These are phyloP conservation scores for Drosophila paulistorum DNA, from an alignment of 1,140 invertebrate species.

Conservation along the genomic window DNA sequence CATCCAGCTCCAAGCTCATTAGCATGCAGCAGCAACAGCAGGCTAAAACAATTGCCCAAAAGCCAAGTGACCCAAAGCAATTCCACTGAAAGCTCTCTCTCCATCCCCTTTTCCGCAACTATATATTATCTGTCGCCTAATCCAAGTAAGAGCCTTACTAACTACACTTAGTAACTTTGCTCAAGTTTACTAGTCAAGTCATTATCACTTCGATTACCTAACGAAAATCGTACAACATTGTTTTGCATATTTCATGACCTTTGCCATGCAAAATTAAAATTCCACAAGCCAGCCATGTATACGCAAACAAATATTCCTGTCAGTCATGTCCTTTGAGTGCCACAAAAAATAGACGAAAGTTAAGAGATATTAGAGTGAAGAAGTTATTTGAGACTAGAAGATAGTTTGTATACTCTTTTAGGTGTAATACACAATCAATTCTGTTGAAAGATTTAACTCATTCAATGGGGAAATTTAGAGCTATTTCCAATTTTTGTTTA, in stretches of 20 bases:
- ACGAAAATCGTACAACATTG: slow-evolving; percentile 50
- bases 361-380: neutral
- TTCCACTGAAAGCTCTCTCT: slow-evolving; percentile 33
- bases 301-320: slow-evolving; percentile 8
- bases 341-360: slow-evolving; percentile 36
- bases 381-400: neutral
- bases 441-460: too few relatives aligned
- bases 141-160: neutral
- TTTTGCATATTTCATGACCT: slow-evolving; percentile 68
- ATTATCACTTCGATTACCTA: slow-evolving; percentile 67
- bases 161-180: neutral
- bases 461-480: too few relatives aligned
- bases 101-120: neutral
- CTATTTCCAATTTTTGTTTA: too few relatives aligned
- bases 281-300: slow-evolving; percentile 13
- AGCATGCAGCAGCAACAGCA: neutral
- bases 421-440: too few relatives aligned
- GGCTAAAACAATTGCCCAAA: slow-evolving; percentile 12
- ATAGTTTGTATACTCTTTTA: neutral
- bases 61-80: slow-evolving; percentile 29
- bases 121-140: neutral
- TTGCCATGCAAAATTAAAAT: slow-evolving; percentile 48
- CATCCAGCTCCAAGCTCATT: slow-evolving; percentile 28
- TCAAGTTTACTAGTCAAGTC: neutral
- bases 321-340: slow-evolving; percentile 38